Base-by-base conservation (phyloP, 30 jellyfish, hydroid and myxozoan genomes). In the Clytia hemisphaerica region DNA sequence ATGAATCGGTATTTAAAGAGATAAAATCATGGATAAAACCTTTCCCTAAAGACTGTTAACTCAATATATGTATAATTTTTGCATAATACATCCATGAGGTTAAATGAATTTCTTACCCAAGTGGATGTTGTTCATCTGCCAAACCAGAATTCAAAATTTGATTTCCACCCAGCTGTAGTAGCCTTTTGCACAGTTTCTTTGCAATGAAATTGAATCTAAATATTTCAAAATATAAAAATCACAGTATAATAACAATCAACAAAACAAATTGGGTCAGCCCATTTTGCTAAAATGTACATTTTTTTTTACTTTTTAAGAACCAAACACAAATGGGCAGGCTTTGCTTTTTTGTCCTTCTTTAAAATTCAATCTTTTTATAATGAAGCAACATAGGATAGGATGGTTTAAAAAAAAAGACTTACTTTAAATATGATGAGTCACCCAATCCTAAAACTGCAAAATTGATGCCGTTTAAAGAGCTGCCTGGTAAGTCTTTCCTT, bases 401-500 rank as follows among this genome's bases (percentile, higher is more conserved):
- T n/a, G 25, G 7, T 14, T 21, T 31, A 21, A 5, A 42, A 10
- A 22, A 22, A 12, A 9, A 25, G 15, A 67, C 96, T 34, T 76
- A 88, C 97, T 91, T 91, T 16, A 71, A 69, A 55, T 91, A 91
- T 24, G 88, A 69, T 2, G 99, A 91, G 72, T 91, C 99, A 12
- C 99, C 99, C 37, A 91, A 93, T 14, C 99, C 99, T 16, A 91
- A 61, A 30, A 91, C 99, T 35, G 99, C 99, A 62, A 83, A 40
- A 6, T 83, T 49, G 42, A 82, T 67, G 45, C 59, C 55, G 16
- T 65, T 63, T 12, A 91, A 75, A 7, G 95, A 91, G 6, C 82
- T 25, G 6, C 61, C 7, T 2, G 99, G 99, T 22, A 91, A 73
- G 73, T 78, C 76, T 61, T 73, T 91, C 19, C 99, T 74, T 29